These are phyloP conservation scores for Acronicta psi DNA, from an alignment of 2,888 invertebrate species.

Conservation along the genomic window DNA sequence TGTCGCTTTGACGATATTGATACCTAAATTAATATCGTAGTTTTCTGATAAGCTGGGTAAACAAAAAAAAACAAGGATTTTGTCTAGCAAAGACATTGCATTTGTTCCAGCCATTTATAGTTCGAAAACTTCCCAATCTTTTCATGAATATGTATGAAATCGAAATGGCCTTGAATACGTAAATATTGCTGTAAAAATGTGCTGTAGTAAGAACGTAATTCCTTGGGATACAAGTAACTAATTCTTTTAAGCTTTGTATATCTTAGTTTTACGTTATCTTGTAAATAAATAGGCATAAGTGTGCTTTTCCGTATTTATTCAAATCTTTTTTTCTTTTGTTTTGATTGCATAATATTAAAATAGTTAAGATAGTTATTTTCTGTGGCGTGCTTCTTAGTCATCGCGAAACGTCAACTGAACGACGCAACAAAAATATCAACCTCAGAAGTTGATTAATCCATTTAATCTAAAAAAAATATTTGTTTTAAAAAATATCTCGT, in stretches of 20 bases:
- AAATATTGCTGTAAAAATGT: not conserved
- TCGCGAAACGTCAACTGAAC: conserved; percentile 4
- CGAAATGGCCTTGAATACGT: not conserved
- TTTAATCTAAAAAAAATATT: conserved; percentile 48
- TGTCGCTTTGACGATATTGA: no score
- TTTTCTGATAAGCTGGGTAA: no score
- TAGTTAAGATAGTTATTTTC: not conserved
- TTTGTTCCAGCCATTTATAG: no score
- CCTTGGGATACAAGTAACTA: not conserved
- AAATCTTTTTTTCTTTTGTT: not conserved
- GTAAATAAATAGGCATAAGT: not conserved
- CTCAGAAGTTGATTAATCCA: conserved; percentile 21
- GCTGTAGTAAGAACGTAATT: not conserved
- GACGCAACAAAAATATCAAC: conserved; percentile 7
- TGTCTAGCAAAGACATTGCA: no score
- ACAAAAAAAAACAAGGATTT: no score
- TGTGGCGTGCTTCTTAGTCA: conserved; percentile 14
- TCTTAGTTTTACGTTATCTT: not conserved
- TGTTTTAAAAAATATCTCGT: conserved; percentile 24
- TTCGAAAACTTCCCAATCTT: no score
- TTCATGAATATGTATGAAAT: no score
- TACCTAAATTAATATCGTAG: no score
- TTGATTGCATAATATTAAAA: conserved; percentile 1
- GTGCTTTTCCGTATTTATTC: not conserved
- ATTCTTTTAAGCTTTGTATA: not conserved